phyloP scores from a whole-genome alignment of 2,797 vertebrate species.

The Pteropus rufus region DNA sequence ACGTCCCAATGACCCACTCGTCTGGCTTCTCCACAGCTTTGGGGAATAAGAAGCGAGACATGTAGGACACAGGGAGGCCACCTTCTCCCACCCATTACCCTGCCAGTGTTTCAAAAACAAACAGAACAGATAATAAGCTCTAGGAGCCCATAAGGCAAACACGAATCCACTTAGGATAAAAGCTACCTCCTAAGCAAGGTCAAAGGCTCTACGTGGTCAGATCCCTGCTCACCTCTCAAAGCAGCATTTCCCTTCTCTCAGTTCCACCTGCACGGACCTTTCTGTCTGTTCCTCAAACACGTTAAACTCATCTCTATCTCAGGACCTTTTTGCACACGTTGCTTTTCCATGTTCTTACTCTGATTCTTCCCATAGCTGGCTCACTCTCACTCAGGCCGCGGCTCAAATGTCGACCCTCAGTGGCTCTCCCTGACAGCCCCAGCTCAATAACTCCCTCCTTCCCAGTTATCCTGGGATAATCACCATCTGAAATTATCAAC shows the following conservation, averaged over 20 bases:
- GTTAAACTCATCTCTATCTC: neutral
- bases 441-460: neutral
- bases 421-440: neutral
- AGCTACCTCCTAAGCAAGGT: neutral
- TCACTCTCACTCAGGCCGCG: neutral
- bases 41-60: neutral
- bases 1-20: neutral
- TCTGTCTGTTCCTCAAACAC: neutral
- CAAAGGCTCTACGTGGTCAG: neutral
- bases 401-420: neutral
- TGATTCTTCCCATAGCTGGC: neutral
- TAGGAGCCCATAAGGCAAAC: neutral
- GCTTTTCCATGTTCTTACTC: neutral
- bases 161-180: neutral
- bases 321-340: neutral
- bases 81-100: neutral
- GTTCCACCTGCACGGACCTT: neutral
- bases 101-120: neutral
- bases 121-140: neutral
- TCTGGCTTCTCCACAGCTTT: neutral
- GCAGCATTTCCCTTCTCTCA: neutral
- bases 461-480: neutral
- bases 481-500: neutral
- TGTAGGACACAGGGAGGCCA: neutral
- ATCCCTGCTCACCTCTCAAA: neutral